Percentiles rank a stretch among this genome's conserved stretches.
Evolutionary conservation across 2,888 invertebrate genomes (phyloP).

Genomic region (Encarsia formosa): DNA sequence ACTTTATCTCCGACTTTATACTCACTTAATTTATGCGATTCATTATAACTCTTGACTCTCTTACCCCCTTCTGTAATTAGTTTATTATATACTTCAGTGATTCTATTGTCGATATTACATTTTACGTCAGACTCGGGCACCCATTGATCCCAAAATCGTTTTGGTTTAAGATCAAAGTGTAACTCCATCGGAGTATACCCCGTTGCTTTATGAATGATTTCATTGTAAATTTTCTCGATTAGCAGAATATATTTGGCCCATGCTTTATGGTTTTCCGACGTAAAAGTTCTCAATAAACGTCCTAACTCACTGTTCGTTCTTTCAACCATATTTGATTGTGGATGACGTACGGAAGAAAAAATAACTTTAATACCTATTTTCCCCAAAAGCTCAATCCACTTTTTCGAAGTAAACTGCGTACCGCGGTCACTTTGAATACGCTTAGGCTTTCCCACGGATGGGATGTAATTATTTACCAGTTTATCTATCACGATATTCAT

Average conservation of each 20-base stretch:
- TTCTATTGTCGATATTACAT: background rate
- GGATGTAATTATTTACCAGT: too few relatives aligned
- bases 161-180: background rate
- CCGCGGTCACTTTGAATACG: background rate
- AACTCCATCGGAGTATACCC: background rate
- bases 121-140: background rate
- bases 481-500: background rate
- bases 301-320: background rate
- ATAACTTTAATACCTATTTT: background rate
- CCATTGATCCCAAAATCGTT: background rate
- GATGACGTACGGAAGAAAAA: background rate
- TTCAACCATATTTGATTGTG: background rate
- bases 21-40: background rate
- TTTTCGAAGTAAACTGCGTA: background rate
- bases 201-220: background rate
- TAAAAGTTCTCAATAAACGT: background rate
- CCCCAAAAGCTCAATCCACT: background rate
- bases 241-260: background rate
- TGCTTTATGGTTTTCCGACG: background rate
- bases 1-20: background rate
- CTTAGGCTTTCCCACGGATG: too few relatives aligned
- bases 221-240: background rate
- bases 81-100: background rate
- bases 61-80: background rate
- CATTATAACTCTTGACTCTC: background rate